Base-by-base conservation (phyloP, 1,140 invertebrate genomes). In the Drosophila pachea region DNA sequence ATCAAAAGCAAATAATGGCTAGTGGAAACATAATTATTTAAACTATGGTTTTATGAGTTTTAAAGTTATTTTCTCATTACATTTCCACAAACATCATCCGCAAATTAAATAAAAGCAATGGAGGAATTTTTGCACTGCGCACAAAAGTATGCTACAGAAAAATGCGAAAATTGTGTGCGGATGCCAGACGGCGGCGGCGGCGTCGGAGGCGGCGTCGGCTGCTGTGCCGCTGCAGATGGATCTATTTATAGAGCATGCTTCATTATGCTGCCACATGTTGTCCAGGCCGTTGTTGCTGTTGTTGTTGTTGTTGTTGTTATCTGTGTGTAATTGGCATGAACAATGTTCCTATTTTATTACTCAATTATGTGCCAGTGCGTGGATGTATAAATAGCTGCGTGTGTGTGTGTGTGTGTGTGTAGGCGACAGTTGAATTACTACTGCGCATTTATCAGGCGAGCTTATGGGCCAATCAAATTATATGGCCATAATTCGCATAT, bases 401-500 rank as follows among this genome's bases (percentile, higher is more conserved):
- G n/a, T 35, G 32, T n/a, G 48, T 50, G 7, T 7, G 48, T 16
- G n/a, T 12, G 29, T 7, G 12, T 4, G 5, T 55, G 6, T 55
- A 11, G 35, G 45, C 50, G 53, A 43, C 11, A 33, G 29, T 42
- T 60, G n/a, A 22, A 69, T 40, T 64, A n/a, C 54, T 52, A 47
- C 29, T 35, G 32, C 36, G 38, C 56, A 67, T 52, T 61, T 67
- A 64, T 56, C 43, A 33, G 50, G 35, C 55, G 50, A 59, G 42
- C 62, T 52, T 59, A 73, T 68, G 58, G 43, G 45, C 56, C 75
- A 82, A 84, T 82, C 73, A 75, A 83, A 83, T 83, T 76, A 84
- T 62, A 53, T 45, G 49, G 52, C 45, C 49, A 68, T 75, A 75
- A 76, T 76, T 61, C 48, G 42, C 63, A 65, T 48, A 50, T 70